Conservation (phyloP, 2,888 invertebrate species). For the Ganaspis brasiliensis region DNA sequence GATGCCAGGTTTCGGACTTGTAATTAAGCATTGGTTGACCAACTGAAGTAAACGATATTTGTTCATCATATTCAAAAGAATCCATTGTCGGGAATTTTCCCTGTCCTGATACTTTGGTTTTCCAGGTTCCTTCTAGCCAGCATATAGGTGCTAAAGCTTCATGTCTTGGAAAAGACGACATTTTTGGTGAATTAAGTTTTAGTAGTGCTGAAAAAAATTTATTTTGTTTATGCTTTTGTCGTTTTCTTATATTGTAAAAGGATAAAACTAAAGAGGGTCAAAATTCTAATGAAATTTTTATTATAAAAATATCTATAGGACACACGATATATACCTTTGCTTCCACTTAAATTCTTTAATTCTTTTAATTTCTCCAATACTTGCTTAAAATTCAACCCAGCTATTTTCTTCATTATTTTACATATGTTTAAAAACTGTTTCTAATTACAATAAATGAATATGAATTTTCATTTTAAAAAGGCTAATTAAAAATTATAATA, state of each 20-base stretch:
- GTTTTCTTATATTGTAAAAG: too few relatives aligned
- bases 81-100: conserved; percentile 84
- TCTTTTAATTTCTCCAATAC: conserved; percentile 13
- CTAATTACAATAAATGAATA: neutral
- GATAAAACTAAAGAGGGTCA: too few relatives aligned
- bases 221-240: too few relatives aligned
- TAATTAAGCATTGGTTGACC: conserved; percentile 86
- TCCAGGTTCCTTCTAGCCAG: conserved; percentile 85
- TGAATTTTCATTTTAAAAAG: neutral
- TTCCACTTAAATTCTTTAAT: neutral
- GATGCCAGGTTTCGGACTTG: conserved; percentile 82
- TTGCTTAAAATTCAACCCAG: neutral
- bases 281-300: too few relatives aligned
- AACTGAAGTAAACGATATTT: conserved; percentile 82
- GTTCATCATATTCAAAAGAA: conserved; percentile 83
- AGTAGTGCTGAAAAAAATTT: conserved; percentile 15
- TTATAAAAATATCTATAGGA: too few relatives aligned
- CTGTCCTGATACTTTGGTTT: conserved; percentile 80
- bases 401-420: neutral
- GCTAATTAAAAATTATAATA: too few relatives aligned
- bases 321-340: neutral
- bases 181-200: conserved; percentile 48
- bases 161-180: conserved; percentile 75
- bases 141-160: conserved; percentile 82
- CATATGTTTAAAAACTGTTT: neutral